These are phyloP conservation scores for Lithophane socia DNA, from an alignment of 2,888 invertebrate species.

Conservation along the genomic window DNA sequence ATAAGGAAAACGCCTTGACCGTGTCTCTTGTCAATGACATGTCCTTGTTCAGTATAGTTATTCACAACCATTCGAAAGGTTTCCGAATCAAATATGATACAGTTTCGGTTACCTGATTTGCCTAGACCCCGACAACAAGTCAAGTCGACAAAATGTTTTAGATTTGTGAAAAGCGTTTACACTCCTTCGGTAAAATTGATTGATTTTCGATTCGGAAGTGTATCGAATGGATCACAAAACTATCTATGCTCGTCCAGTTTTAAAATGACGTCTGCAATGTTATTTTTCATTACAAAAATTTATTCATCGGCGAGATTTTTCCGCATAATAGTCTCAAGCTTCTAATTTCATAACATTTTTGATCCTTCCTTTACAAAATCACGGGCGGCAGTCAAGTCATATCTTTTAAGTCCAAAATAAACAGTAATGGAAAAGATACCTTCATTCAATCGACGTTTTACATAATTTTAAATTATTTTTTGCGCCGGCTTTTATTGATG, in stretches of 20 bases:
- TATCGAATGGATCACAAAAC: not conserved
- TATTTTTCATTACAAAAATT: not conserved
- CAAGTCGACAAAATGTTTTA: not conserved
- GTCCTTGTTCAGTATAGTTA: not conserved
- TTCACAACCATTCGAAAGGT: not conserved
- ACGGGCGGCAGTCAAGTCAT: not conserved
- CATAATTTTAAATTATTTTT: not conserved
- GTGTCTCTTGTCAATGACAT: not conserved
- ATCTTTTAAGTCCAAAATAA: not conserved
- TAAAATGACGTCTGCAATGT: not conserved
- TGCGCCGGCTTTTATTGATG: not conserved
- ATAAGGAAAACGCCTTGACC: conserved; percentile 45
- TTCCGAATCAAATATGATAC: not conserved
- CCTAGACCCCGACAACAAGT: not conserved
- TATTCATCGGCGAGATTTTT: not conserved
- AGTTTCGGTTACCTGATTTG: not conserved
- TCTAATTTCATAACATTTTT: not conserved
- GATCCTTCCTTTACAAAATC: not conserved
- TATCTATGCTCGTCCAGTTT: not conserved
- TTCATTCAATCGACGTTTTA: not conserved
- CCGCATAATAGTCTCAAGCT: not conserved
- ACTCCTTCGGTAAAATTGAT: not conserved
- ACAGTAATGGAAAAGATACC: not conserved
- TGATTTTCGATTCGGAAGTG: not conserved
- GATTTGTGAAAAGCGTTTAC: not conserved